Evolutionary conservation across 2,888 invertebrate species (phyloP).

Genomic region (Caenorhabditis uteleia): DNA sequence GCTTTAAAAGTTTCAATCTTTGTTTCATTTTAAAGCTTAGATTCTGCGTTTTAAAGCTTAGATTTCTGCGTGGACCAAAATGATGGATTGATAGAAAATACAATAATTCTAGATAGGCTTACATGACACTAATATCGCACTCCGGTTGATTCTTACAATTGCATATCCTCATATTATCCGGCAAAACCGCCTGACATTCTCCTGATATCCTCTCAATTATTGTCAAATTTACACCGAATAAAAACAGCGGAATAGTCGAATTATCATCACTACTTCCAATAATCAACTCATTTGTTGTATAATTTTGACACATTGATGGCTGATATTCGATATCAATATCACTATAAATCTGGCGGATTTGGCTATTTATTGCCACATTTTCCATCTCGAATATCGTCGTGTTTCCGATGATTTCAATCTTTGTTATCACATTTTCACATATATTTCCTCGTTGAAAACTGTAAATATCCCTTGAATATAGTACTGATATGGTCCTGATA

Average conservation of each 20-base stretch:
- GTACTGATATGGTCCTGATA: constrained; percentile 3
- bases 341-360: not conserved
- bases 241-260: too few species aligned
- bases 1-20: too few species aligned
- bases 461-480: constrained; percentile 1
- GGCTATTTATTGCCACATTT: constrained; percentile 6
- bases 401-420: constrained; percentile 6
- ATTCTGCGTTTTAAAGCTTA: too few species aligned
- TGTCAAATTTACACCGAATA: too few species aligned
- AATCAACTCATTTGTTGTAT: constrained; percentile 8
- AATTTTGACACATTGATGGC: constrained; percentile 12
- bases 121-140: constrained; percentile 16
- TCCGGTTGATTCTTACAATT: constrained; percentile 12
- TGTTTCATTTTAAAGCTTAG: too few species aligned
- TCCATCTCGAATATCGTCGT: constrained; percentile 12
- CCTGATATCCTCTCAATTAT: too few species aligned
- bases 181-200: too few species aligned
- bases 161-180: constrained; percentile 1
- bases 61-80: too few species aligned
- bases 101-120: constrained; percentile 1
- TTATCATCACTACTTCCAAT: too few species aligned
- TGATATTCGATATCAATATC: not conserved
- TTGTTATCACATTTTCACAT: constrained; percentile 13
- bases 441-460: constrained; percentile 9
- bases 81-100: too few species aligned